phyloP scores from a whole-genome alignment of 2,797 vertebrate species.

The Knipowitschia caucasica region DNA sequence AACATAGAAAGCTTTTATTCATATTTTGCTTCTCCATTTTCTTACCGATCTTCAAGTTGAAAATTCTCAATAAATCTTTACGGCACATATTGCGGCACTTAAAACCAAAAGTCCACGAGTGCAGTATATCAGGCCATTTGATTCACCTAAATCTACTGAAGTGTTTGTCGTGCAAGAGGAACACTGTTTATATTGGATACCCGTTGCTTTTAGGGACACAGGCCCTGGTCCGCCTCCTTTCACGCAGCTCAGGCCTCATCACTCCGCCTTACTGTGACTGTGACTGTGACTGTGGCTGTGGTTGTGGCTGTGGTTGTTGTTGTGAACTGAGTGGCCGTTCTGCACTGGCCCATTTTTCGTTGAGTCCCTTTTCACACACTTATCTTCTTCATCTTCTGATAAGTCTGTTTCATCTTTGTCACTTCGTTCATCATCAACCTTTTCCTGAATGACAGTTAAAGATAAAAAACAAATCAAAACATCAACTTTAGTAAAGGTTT shows the following conservation, averaged over 20 bases:
- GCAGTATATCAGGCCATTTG: conserved; percentile 47
- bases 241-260: conserved; percentile 52
- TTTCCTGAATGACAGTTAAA: conserved; percentile 60
- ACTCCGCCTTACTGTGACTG: conserved; percentile 87
- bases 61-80: conserved; percentile 21
- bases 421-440: conserved; percentile 90
- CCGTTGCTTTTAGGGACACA: conserved; percentile 36
- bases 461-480: no score
- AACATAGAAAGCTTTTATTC: conserved; percentile 56
- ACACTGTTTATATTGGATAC: conserved; percentile 51
- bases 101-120: no score
- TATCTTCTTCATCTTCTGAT: conserved; percentile 67
- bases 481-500: no score
- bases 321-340: conserved; percentile 83
- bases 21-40: conserved; percentile 41
- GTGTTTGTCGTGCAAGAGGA: conserved; percentile 43
- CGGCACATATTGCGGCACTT: no score
- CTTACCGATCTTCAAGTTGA: conserved; percentile 32
- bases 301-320: conserved; percentile 79
- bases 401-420: conserved; percentile 89
- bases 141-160: conserved; percentile 39
- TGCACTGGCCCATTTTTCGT: conserved; percentile 78
- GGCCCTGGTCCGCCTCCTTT: conserved; percentile 19
- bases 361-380: conserved; percentile 49
- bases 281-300: conserved; percentile 82